Evolutionary conservation across 2,113 vertebrate genomes (phyloP).

Genomic region (Pygoscelis adeliae): DNA sequence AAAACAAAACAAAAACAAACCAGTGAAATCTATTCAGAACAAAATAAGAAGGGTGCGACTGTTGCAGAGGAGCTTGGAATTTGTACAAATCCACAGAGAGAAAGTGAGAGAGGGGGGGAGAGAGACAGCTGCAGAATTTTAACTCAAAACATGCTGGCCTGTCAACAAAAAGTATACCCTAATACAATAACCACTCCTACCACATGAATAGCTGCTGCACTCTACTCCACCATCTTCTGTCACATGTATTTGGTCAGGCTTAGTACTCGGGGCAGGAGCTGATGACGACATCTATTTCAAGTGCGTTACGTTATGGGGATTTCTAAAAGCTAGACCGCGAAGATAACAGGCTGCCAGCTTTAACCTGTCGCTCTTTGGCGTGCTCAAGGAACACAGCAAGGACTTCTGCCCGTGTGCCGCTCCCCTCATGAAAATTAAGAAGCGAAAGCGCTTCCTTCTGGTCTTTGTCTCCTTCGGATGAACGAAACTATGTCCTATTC

Average conservation of each 20-base stretch:
- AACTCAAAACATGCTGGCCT: slow-evolving; percentile 75
- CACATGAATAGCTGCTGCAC: slow-evolving; percentile 74
- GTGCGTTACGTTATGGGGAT: slow-evolving; percentile 80
- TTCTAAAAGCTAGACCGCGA: slow-evolving; percentile 72
- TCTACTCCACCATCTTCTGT: slow-evolving; percentile 79
- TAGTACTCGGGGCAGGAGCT: slow-evolving; percentile 69
- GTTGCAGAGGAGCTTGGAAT: slow-evolving; percentile 72
- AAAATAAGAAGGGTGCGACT: slow-evolving; percentile 51
- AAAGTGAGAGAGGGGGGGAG: slow-evolving; percentile 51
- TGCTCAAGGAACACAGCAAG: slow-evolving; percentile 37
- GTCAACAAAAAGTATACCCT: slow-evolving; percentile 70
- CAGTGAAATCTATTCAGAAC: slow-evolving; percentile 62
- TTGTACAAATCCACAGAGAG: slow-evolving; percentile 75
- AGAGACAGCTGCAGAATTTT: slow-evolving; percentile 81
- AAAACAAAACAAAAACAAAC: slow-evolving; percentile 64
- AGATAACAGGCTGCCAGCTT: slow-evolving; percentile 69
- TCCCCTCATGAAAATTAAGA: not conserved
- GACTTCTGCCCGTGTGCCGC: not conserved
- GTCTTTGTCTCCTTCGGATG: not conserved
- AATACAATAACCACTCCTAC: slow-evolving; percentile 77
- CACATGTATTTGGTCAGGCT: slow-evolving; percentile 74
- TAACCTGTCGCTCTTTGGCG: slow-evolving; percentile 53
- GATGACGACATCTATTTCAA: slow-evolving; percentile 86
- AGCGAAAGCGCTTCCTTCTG: not conserved
- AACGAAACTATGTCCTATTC: not conserved